Percentiles rank a stretch among this genome's conserved stretches.
These are phyloP conservation scores for Sarcophaga rosellei DNA, from an alignment of 2,888 invertebrate species.

Conservation along the genomic window DNA sequence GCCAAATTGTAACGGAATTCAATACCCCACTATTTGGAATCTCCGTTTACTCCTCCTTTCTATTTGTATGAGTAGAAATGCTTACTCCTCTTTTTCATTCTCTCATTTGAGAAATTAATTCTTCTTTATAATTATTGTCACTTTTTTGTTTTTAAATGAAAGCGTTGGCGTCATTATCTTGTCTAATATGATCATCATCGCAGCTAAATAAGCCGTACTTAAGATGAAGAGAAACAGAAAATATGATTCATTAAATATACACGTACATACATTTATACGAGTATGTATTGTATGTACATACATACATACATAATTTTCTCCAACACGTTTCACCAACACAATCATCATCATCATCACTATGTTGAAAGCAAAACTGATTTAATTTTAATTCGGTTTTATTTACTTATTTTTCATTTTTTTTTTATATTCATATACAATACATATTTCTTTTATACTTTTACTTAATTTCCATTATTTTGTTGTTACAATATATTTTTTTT, in stretches of 20 bases:
- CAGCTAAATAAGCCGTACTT: constrained; percentile 33
- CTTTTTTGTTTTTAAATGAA: background rate
- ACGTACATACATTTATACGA: background rate
- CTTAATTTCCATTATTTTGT: constrained; percentile 15
- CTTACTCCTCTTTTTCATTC: background rate
- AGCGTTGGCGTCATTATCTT: constrained; percentile 52
- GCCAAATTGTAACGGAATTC: too few relatives aligned
- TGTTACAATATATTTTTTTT: background rate
- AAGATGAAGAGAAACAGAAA: background rate
- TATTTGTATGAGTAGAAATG: background rate
- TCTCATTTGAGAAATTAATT: background rate
- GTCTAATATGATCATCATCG: constrained; percentile 36
- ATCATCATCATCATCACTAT: too few relatives aligned
- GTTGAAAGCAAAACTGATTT: background rate
- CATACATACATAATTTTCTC: constrained; percentile 22
- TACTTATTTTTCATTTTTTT: constrained; percentile 12
- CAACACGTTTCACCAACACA: constrained; percentile 41
- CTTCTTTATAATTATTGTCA: constrained; percentile 9
- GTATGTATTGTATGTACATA: constrained; percentile 1
- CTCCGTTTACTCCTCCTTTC: background rate
- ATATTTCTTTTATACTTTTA: constrained; percentile 34
- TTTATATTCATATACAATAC: too few relatives aligned
- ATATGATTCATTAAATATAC: too few relatives aligned
- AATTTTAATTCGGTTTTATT: background rate
- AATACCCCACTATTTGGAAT: background rate